Evolutionary conservation across 1,140 invertebrate species (phyloP).

Genomic region (Laupala kohalensis): DNA sequence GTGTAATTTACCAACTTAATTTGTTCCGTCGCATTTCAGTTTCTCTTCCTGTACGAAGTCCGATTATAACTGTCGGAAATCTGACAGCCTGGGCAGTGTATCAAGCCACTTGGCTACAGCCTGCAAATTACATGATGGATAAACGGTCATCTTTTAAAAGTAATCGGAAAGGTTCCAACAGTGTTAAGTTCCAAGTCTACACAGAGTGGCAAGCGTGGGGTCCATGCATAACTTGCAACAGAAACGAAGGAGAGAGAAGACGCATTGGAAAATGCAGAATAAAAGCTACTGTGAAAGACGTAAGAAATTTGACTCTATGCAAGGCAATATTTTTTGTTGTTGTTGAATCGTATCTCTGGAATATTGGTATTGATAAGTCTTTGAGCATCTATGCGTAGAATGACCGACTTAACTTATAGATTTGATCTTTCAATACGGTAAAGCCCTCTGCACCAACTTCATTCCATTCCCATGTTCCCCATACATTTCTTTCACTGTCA

Average conservation of each 20-base stretch:
- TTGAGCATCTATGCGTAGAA: no score
- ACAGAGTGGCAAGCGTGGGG: constrained; percentile 1
- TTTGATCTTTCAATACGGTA: no score
- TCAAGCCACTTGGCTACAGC: background rate
- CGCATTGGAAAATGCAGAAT: background rate
- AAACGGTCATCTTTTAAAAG: background rate
- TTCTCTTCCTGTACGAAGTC: background rate
- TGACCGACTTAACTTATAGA: no score
- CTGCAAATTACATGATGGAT: background rate
- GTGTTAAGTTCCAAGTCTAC: background rate
- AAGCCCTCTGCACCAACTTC: no score
- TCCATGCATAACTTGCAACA: background rate
- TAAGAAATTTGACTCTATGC: background rate
- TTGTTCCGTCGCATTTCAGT: background rate
- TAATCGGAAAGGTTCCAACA: background rate
- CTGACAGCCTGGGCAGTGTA: background rate
- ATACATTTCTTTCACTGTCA: no score
- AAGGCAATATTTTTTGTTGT: background rate
- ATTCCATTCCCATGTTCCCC: no score
- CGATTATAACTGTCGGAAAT: background rate
- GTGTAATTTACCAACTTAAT: background rate
- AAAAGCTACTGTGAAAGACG: background rate
- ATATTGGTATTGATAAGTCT: no score
- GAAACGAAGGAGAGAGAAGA: background rate
- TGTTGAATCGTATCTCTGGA: no score